Evolutionary conservation across 2,113 vertebrate genomes (phyloP).

Genomic region (Nestor notabilis): DNA sequence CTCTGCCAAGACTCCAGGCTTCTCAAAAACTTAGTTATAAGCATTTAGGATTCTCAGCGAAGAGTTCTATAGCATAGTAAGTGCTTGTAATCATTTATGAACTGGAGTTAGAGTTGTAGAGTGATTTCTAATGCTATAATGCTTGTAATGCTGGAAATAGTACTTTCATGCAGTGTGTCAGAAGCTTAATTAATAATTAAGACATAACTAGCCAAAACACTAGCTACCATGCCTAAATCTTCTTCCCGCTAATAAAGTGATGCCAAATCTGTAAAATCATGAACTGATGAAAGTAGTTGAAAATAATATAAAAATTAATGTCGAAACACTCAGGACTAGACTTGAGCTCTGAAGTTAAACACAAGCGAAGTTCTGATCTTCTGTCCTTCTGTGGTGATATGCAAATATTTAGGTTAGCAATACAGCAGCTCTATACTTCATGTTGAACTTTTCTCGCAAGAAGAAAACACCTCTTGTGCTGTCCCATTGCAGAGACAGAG

Average conservation of each 20-base stretch:
- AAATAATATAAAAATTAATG: background rate
- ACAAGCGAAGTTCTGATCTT: background rate
- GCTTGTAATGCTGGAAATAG: background rate
- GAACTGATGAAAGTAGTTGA: background rate
- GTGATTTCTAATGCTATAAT: background rate
- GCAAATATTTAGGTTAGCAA: background rate
- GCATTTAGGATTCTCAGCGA: background rate
- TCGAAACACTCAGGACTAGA: background rate
- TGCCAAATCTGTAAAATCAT: background rate
- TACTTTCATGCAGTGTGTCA: background rate
- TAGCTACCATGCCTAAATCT: background rate
- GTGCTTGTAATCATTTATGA: background rate
- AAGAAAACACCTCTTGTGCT: background rate
- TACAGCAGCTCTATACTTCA: background rate
- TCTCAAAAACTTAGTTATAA: background rate
- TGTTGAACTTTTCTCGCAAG: background rate
- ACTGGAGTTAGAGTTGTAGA: background rate
- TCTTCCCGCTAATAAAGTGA: background rate
- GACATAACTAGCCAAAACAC: background rate
- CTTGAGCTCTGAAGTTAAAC: background rate
- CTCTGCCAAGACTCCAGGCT: background rate
- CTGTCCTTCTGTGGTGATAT: background rate
- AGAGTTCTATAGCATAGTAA: background rate
- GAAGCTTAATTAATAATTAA: background rate
- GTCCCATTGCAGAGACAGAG: background rate